Conservation (phyloP, 1,140 invertebrate species). For the Zeugodacus cucurbitae region DNA sequence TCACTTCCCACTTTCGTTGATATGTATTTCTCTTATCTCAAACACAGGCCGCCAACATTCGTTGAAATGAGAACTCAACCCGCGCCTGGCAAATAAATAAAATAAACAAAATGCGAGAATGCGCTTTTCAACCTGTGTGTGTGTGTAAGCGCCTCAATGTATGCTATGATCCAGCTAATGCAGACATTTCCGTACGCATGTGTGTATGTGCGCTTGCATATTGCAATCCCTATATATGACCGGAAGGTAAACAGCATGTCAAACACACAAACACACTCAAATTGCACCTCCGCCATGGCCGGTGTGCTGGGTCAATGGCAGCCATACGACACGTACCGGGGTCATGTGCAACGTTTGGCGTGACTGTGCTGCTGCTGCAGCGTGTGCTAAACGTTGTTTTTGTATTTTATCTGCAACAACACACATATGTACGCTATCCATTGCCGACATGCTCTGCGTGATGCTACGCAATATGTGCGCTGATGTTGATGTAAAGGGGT, state of each 20-base stretch:
- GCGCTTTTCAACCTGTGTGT: background rate
- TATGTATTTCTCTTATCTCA: background rate
- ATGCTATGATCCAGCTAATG: background rate
- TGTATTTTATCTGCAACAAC: background rate
- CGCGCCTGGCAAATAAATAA: background rate
- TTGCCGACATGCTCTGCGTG: background rate
- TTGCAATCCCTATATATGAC: background rate
- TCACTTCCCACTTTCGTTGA: background rate
- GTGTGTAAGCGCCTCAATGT: background rate
- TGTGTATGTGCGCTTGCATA: background rate
- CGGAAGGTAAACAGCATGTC: background rate
- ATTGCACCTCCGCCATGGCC: background rate
- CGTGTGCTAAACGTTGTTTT: background rate
- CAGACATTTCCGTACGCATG: background rate
- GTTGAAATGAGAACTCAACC: background rate
- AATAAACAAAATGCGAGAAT: background rate
- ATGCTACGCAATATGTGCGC: background rate
- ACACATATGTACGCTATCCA: background rate
- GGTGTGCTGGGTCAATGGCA: background rate
- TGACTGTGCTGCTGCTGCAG: background rate
- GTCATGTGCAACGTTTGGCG: background rate
- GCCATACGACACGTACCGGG: background rate
- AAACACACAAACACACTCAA: background rate
- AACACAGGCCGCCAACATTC: background rate
- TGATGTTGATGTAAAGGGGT: too few species aligned